Evolutionary conservation across 1,140 invertebrate species (phyloP), one percentile per base, ranked within the genome.

Genomic region (Bradysia coprophila): DNA sequence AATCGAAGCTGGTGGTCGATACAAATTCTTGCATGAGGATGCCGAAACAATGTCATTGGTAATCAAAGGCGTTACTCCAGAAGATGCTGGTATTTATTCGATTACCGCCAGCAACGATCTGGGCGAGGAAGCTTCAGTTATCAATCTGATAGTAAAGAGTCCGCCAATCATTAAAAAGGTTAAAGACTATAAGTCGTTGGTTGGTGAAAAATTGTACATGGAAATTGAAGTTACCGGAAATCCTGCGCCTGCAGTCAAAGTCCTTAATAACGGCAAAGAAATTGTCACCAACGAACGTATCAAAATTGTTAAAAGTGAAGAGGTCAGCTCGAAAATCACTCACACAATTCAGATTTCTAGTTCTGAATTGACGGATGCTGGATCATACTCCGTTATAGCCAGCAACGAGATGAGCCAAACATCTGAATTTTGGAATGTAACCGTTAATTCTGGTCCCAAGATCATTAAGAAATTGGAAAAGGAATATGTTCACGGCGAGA

Each of bases 341-440:
- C 80, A 81, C 50, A 73, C 74, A 20, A 65, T 98, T 18, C 72
- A 79, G 13, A 84, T 98, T 36, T 77, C 80, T 43, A 76, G 86
- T 43, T 76, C 85, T 1, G 72, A 71, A 39, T 65, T 91, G 1
- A 82, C 84, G 21, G 93, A 98, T 59, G 69, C 83, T 21, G 94
- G 91, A 8, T 84, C 81, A n/a, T 98, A 95, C 55, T 89, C 89
- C 1, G 78, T 94, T 11, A 75, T 91, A 2, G 86, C 91, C 1
- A 80, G 79, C 42, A 98, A 97, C 53, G 79, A 89, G 49, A 66
- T 88, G 28, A 86, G 81, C 56, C 82, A 89, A 61, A 82, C 82
- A 32, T 84, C 85, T 1, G 80, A 87, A 52, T 81, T 84, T 53
- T 88, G 81, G 74, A 76, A 81, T 46, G 68, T 85, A 41, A 71